Conservation (phyloP, 2,888 invertebrate species). For the Mystacides longicornis region DNA sequence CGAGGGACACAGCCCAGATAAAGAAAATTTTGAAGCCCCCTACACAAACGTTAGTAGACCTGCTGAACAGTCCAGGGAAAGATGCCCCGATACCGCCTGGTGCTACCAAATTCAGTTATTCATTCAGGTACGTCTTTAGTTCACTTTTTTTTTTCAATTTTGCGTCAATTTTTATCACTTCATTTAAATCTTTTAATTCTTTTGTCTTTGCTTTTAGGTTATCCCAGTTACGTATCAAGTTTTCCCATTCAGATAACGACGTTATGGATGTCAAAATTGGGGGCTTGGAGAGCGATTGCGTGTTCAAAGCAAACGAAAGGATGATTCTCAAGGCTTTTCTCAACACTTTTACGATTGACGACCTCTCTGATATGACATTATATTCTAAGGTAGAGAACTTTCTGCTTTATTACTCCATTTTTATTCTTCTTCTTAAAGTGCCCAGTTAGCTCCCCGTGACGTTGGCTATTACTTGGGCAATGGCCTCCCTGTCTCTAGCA, state of each 20-base stretch:
- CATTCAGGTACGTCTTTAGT: slow-evolving; percentile 53
- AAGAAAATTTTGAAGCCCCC: slow-evolving; percentile 36
- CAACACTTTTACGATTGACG: slow-evolving; percentile 60
- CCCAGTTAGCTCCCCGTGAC: too few relatives aligned
- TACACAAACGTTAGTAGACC: slow-evolving; percentile 35
- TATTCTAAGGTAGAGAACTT: slow-evolving; percentile 76
- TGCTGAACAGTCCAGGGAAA: slow-evolving; percentile 38
- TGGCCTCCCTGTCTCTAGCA: too few relatives aligned
- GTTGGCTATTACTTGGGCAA: too few relatives aligned
- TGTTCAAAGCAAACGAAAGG: slow-evolving; percentile 69
- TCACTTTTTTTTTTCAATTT: background rate
- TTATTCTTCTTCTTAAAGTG: too few relatives aligned
- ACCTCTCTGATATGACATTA: slow-evolving; percentile 64
- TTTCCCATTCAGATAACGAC: slow-evolving; percentile 65
- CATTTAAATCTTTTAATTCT: background rate
- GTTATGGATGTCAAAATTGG: slow-evolving; percentile 58
- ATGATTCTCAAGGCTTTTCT: slow-evolving; percentile 65
- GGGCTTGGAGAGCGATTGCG: slow-evolving; percentile 66
- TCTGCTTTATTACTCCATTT: too few relatives aligned
- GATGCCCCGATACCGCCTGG: slow-evolving; percentile 71
- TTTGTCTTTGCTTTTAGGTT: slow-evolving; percentile 34
- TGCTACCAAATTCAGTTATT: slow-evolving; percentile 66
- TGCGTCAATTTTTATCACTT: background rate
- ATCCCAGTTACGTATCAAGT: slow-evolving; percentile 53
- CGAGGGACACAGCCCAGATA: slow-evolving; percentile 28